These are phyloP conservation scores for Gobius niger DNA, from an alignment of 2,113 vertebrate genomes.

Conservation along the genomic window DNA sequence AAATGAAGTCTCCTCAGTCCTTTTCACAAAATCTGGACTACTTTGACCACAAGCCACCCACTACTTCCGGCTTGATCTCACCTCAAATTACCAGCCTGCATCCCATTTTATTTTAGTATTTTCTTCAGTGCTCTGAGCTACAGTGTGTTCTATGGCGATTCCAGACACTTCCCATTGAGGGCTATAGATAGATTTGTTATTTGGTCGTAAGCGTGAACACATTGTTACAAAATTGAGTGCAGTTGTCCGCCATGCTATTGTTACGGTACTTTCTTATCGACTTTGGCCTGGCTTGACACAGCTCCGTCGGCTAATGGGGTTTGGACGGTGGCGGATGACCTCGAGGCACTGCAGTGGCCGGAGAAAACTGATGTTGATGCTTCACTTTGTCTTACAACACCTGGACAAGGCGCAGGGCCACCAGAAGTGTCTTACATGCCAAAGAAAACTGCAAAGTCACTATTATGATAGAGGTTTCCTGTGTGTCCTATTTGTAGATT, in stretches of 20 bases:
- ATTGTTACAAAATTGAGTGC: slow-evolving; percentile 31
- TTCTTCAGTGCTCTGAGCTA: slow-evolving; percentile 7
- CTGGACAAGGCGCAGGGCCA: slow-evolving; percentile 7
- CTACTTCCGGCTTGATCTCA: not conserved
- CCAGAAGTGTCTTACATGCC: not conserved
- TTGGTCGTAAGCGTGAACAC: slow-evolving; percentile 31
- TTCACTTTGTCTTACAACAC: slow-evolving; percentile 25
- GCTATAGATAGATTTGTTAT: slow-evolving; percentile 28
- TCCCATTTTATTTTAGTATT: slow-evolving; percentile 14
- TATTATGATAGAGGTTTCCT: no score
- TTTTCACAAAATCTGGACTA: slow-evolving; percentile 1
- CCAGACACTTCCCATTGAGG: slow-evolving; percentile 20
- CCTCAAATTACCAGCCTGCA: slow-evolving; percentile 22
- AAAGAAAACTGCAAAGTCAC: no score
- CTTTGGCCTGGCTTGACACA: slow-evolving; percentile 49
- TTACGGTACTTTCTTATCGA: slow-evolving; percentile 37
- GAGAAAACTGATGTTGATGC: slow-evolving; percentile 35
- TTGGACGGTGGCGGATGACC: slow-evolving; percentile 31
- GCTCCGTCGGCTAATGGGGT: slow-evolving; percentile 47
- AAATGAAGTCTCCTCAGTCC: slow-evolving; percentile 9
- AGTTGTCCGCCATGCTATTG: slow-evolving; percentile 27
- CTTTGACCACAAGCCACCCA: not conserved
- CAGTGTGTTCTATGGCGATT: slow-evolving; percentile 34
- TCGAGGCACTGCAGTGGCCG: slow-evolving; percentile 26
- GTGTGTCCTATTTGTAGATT: no score